phyloP scores from a whole-genome alignment of 2,113 vertebrate genomes.

The Peucedramus taeniatus region DNA sequence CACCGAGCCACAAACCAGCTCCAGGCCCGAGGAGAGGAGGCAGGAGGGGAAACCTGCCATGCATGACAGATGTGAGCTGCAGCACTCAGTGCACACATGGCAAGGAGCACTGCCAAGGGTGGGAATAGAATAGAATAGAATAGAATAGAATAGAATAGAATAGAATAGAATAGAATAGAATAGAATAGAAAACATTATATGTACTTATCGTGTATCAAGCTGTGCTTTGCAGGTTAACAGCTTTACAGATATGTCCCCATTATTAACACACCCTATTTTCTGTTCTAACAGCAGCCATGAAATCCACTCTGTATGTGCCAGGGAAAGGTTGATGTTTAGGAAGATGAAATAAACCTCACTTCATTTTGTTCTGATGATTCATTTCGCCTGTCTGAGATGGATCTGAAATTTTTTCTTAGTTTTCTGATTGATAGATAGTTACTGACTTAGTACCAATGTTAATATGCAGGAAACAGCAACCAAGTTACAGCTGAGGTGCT shows the following conservation, averaged over 20 bases:
- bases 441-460: neutral
- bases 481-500: neutral
- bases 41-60: neutral
- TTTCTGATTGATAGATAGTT: neutral
- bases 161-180: neutral
- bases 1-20: neutral
- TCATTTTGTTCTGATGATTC: neutral
- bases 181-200: no score
- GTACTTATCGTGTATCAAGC: neutral
- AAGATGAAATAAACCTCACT: neutral
- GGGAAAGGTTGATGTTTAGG: neutral
- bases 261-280: neutral
- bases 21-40: neutral
- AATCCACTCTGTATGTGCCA: neutral
- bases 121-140: neutral
- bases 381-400: neutral
- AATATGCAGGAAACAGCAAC: neutral
- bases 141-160: neutral
- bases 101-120: neutral
- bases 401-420: neutral
- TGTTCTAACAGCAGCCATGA: neutral
- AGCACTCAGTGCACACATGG: neutral
- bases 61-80: neutral
- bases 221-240: neutral
- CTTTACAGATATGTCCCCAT: neutral